Evolutionary conservation across 2,888 invertebrate genomes (phyloP).

Genomic region (Leptinotarsa haldemani): DNA sequence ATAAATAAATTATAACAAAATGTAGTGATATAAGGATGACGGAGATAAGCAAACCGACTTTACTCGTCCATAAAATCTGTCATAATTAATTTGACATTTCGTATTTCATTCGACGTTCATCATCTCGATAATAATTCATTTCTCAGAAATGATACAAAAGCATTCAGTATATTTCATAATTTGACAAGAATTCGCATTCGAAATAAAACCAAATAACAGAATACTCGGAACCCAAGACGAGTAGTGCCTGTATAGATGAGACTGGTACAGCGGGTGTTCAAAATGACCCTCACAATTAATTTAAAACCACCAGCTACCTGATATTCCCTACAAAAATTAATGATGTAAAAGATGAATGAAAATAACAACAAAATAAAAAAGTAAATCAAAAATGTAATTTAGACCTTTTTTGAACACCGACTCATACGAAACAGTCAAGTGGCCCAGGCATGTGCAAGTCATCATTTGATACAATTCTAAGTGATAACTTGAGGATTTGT

Average conservation of each 20-base stretch:
- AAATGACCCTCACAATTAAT: slow-evolving; percentile 44
- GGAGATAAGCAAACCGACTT: not conserved
- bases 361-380: slow-evolving; percentile 54
- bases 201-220: slow-evolving; percentile 10
- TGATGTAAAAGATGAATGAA: slow-evolving; percentile 58
- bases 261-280: slow-evolving; percentile 43
- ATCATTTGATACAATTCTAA: slow-evolving; percentile 5
- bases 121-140: not conserved
- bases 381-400: slow-evolving; percentile 60
- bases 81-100: not conserved
- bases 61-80: not conserved
- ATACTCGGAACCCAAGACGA: slow-evolving; percentile 13
- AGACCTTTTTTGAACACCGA: slow-evolving; percentile 55
- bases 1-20: too few species aligned
- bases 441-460: slow-evolving; percentile 26
- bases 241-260: slow-evolving; percentile 30
- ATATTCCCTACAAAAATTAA: slow-evolving; percentile 56
- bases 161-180: slow-evolving; percentile 7
- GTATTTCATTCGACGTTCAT: not conserved
- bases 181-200: slow-evolving; percentile 1
- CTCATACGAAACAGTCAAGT: slow-evolving; percentile 45
- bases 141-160: not conserved
- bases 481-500: slow-evolving; percentile 25
- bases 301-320: slow-evolving; percentile 54
- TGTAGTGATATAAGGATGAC: too few species aligned